Evolutionary conservation across 2,113 vertebrate species (phyloP).

Genomic region (Bubalus kerabau): DNA sequence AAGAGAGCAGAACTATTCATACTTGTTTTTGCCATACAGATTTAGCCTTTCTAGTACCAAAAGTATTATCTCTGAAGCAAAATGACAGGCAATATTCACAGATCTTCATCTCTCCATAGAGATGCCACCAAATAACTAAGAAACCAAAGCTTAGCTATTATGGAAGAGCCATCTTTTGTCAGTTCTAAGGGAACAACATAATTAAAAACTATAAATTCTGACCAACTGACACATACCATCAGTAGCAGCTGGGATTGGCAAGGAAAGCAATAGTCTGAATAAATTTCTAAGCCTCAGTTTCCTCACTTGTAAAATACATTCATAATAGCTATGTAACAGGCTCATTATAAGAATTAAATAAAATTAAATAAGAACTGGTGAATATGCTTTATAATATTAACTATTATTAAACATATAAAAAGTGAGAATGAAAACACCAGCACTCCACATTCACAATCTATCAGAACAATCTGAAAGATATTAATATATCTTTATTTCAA

Average conservation of each 20-base stretch:
- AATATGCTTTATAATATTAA: background rate
- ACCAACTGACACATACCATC: background rate
- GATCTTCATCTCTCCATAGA: background rate
- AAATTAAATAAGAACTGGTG: background rate
- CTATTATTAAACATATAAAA: background rate
- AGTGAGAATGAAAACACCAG: background rate
- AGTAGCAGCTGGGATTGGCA: background rate
- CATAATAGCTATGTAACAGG: background rate
- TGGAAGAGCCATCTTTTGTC: background rate
- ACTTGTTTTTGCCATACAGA: background rate
- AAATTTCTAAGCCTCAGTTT: background rate
- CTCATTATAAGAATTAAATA: background rate
- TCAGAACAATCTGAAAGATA: background rate
- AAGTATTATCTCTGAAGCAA: background rate
- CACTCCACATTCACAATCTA: background rate
- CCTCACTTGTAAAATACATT: background rate
- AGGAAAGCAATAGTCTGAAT: background rate
- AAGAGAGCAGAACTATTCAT: background rate
- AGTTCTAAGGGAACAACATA: background rate
- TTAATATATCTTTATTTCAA: background rate
- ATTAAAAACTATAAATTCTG: background rate
- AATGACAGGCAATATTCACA: background rate
- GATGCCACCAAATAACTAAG: background rate
- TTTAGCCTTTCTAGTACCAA: background rate
- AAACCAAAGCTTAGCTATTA: background rate